Percentiles rank a stretch among this genome's conserved stretches.
These are phyloP conservation scores for Whitmania pigra DNA, from an alignment of 1,140 invertebrate genomes.

Conservation along the genomic window DNA sequence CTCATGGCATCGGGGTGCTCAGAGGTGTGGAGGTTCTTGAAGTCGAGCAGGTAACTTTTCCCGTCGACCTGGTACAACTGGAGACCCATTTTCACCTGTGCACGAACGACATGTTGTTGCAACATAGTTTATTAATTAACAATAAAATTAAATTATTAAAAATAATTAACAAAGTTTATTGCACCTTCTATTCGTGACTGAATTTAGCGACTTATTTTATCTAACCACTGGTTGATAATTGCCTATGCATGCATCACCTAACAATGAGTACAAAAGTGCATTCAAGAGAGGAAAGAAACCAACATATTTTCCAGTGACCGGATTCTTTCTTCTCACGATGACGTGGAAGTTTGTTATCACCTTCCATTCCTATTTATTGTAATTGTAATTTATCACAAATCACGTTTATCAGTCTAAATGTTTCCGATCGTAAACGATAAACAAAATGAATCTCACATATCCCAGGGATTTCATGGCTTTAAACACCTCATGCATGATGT, in stretches of 20 bases:
- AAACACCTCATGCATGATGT: constrained; percentile 99
- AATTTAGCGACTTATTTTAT: too few relatives aligned
- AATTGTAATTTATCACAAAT: too few relatives aligned
- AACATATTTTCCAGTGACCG: constrained; percentile 62
- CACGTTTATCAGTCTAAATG: too few relatives aligned
- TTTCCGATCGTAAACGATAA: constrained; percentile 27
- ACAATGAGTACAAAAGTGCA: too few relatives aligned
- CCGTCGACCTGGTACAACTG: constrained; percentile 98
- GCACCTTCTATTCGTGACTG: too few relatives aligned
- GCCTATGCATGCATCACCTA: too few relatives aligned
- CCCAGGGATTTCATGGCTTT: constrained; percentile 93
- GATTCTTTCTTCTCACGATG: constrained; percentile 74
- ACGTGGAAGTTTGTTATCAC: constrained; percentile 82
- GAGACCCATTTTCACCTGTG: constrained; percentile 78
- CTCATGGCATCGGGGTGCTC: constrained; percentile 27
- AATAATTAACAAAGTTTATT: too few relatives aligned
- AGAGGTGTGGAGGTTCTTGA: constrained; percentile 63
- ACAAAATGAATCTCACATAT: constrained; percentile 55
- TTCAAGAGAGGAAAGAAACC: constrained; percentile 25
- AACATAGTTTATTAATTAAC: too few relatives aligned
- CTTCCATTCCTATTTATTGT: constrained; percentile 97
- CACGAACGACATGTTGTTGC: too few relatives aligned
- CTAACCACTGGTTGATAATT: too few relatives aligned
- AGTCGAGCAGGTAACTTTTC: constrained; percentile 91
- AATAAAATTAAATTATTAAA: too few relatives aligned